A percentile compares a stretch with the other conserved stretches of the same genome.
Conservation (phyloP, 30 jellyfish, hydroid and myxozoan species). For the Turritopsis dohrnii region DNA sequence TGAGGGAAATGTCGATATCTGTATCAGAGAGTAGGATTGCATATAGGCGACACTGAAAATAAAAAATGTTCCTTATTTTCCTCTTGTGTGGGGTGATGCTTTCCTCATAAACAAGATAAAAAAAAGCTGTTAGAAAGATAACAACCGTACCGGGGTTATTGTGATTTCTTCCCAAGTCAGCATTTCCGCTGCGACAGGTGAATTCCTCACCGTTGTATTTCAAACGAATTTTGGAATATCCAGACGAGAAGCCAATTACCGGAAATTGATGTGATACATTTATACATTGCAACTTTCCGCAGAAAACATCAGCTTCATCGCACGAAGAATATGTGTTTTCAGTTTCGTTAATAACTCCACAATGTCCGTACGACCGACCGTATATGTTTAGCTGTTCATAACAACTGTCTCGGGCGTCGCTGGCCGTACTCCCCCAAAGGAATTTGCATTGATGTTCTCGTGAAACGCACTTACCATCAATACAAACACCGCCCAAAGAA, state of each 20-base stretch:
- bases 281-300: constrained; percentile 12
- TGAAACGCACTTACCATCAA: constrained; percentile 2
- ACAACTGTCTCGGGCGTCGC: neutral
- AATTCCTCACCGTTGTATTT: neutral
- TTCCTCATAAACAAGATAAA: neutral
- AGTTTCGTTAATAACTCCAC: neutral
- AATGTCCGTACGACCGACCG: constrained; percentile 4
- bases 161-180: constrained; percentile 9
- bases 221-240: neutral
- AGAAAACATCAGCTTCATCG: neutral
- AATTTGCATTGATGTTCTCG: neutral
- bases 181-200: neutral
- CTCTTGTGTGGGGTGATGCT: neutral
- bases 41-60: neutral
- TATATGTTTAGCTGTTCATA: neutral
- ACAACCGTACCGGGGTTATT: neutral
- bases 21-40: neutral
- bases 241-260: neutral
- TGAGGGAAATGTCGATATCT: neutral
- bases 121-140: neutral
- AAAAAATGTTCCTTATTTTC: neutral
- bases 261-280: neutral
- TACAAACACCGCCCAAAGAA: neutral
- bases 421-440: neutral
- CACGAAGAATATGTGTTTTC: neutral